Conservation (phyloP, 2,113 vertebrate genomes). For the Notarius quadriscutis region DNA sequence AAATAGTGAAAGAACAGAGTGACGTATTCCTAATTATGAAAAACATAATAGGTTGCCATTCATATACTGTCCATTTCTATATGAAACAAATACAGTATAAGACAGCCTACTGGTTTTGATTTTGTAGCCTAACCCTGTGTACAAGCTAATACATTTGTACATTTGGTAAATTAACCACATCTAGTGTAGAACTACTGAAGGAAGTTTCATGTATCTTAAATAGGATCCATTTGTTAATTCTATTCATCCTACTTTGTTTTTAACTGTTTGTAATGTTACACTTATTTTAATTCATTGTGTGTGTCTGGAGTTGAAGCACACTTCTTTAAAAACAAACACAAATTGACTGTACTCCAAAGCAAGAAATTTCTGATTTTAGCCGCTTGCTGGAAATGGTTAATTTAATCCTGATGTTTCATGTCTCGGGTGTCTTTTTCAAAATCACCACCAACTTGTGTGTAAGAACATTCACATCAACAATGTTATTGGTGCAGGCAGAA, state of each 20-base stretch:
- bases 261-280: slow-evolving; percentile 16
- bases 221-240: background rate
- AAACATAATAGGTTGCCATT: background rate
- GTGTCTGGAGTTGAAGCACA: background rate
- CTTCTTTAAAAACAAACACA: slow-evolving; percentile 13
- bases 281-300: slow-evolving; percentile 1
- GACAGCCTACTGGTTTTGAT: background rate
- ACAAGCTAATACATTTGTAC: background rate
- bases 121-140: background rate
- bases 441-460: background rate
- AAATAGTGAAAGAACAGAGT: background rate
- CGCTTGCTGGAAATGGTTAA: background rate
- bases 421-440: slow-evolving; percentile 14
- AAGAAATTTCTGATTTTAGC: background rate
- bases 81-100: background rate
- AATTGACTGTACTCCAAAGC: background rate
- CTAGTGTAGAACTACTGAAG: background rate
- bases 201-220: slow-evolving; percentile 1
- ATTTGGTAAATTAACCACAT: background rate
- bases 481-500: slow-evolving; percentile 19
- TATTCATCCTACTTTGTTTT: background rate
- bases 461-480: background rate
- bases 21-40: background rate
- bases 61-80: background rate
- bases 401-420: slow-evolving; percentile 22